Conservation (phyloP, 2,113 vertebrate genomes). For the Lycocorax pyrrhopterus region DNA sequence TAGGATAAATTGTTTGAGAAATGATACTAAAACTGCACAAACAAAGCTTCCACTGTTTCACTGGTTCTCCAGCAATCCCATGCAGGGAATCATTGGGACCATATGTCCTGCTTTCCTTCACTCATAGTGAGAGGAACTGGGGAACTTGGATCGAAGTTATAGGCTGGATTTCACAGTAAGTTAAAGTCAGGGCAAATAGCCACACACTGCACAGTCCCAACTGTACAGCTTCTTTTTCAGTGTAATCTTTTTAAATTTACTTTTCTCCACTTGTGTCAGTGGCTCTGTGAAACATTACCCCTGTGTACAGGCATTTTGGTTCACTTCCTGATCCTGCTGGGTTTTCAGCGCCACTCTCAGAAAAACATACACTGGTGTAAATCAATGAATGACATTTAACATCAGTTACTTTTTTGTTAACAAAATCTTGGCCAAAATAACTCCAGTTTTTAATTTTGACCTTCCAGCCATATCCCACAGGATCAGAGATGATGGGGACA, state of each 20-base stretch:
- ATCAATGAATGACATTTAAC: neutral
- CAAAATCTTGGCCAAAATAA: neutral
- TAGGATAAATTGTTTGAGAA: constrained; percentile 13
- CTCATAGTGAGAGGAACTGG: neutral
- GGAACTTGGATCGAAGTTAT: neutral
- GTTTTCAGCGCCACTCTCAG: neutral
- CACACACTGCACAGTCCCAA: neutral
- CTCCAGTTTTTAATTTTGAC: neutral
- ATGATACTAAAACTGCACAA: neutral
- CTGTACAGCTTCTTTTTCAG: neutral
- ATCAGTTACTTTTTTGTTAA: neutral
- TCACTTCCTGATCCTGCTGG: neutral
- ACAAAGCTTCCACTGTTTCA: neutral
- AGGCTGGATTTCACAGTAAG: neutral
- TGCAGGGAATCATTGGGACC: neutral
- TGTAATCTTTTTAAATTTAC: neutral
- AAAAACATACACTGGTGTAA: neutral
- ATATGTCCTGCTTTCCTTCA: neutral
- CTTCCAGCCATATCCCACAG: neutral
- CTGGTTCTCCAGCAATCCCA: neutral
- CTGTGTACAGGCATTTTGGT: neutral
- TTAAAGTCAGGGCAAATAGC: neutral
- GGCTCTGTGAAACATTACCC: neutral
- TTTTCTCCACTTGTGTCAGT: neutral
- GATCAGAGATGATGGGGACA: neutral